Base-by-base conservation (phyloP, 2,888 invertebrate species). In the Tenthredo scrophulariae region DNA sequence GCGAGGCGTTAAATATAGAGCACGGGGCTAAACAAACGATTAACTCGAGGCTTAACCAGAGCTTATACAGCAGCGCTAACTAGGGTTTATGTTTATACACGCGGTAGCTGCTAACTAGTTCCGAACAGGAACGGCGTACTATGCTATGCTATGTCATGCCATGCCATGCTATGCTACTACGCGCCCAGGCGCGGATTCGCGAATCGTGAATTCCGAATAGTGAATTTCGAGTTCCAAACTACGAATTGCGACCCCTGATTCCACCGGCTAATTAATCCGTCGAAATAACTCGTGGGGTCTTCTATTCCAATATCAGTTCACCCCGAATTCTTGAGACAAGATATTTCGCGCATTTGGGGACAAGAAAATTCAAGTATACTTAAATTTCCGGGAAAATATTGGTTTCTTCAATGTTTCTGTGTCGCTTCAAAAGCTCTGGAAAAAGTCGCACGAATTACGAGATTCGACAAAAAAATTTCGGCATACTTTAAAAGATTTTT, bases 21-120 rank as follows among this genome's bases (percentile, higher is more conserved):
- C 86, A 86, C 84, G 87, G 88, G 86, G 88, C 89, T 90, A 88
- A 90, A 89, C 90, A 90, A 90, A 91, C 90, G 90, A 91, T 91
- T 90, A 91, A 90, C 90, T 89, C 89, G 86, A 87, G 87, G 90
- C 89, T 91, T 89, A 91, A 90, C 89, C 88, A 87, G 86, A 89
- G 90, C 89, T 89, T 89, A 90, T 89, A 88, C 88, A 86, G 86
- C 83, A 86, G 85, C 87, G 88, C 87, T 89, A 90, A 91, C 89
- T 88, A 88, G 86, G 87, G 86, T 90, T 89, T 88, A 88, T 89
- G 89, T 88, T 90, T 88, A 89, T 90, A 87, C 87, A 87, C 86
- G 83, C 85, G 87, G 62, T 84, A 65, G 85, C 84, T 84, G 88
- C 88, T 89, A 88, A 90, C 89, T 89, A 88, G 89, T 88, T 88